phyloP scores from a whole-genome alignment of 1,140 invertebrate species.

The Drosophila malerkotliana region DNA sequence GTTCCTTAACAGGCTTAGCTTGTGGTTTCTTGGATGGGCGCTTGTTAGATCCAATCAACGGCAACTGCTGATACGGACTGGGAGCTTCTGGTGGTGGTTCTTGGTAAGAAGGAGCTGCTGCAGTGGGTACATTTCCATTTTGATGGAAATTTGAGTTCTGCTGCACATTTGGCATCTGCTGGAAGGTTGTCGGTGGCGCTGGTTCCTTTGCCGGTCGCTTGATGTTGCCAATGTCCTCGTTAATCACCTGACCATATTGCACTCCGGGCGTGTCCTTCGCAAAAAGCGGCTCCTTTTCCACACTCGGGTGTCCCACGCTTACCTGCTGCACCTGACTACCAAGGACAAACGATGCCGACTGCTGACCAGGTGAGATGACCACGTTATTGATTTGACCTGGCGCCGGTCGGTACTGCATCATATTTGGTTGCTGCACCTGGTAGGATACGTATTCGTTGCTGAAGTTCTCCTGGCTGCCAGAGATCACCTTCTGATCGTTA shows the following conservation, averaged over 20 bases:
- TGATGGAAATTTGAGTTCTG: constrained; percentile 62
- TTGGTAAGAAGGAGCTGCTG: constrained; percentile 36
- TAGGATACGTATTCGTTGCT: constrained; percentile 80
- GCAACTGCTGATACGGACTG: constrained; percentile 71
- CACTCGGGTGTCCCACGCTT: constrained; percentile 54
- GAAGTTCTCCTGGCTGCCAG: constrained; percentile 63
- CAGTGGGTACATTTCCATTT: constrained; percentile 29
- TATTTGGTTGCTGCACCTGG: constrained; percentile 79
- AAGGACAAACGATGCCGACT: constrained; percentile 87
- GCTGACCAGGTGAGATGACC: constrained; percentile 87
- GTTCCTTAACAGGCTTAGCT: constrained; percentile 17
- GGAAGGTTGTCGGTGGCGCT: constrained; percentile 35
- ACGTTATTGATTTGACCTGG: constrained; percentile 87
- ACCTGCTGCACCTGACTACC: constrained; percentile 87
- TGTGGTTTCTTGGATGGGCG: constrained; percentile 36
- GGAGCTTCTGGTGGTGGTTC: constrained; percentile 72
- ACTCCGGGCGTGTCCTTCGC: constrained; percentile 59
- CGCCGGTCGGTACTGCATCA: constrained; percentile 80
- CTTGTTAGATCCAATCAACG: constrained; percentile 63
- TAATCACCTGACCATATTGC: constrained; percentile 82
- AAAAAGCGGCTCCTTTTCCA: constrained; percentile 63
- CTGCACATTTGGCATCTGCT: constrained; percentile 53
- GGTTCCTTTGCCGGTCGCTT: constrained; percentile 49
- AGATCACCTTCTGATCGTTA: constrained; percentile 57
- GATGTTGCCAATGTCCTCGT: constrained; percentile 70